Conservation (phyloP, 2,888 invertebrate genomes). For the Melolontha melolontha region DNA sequence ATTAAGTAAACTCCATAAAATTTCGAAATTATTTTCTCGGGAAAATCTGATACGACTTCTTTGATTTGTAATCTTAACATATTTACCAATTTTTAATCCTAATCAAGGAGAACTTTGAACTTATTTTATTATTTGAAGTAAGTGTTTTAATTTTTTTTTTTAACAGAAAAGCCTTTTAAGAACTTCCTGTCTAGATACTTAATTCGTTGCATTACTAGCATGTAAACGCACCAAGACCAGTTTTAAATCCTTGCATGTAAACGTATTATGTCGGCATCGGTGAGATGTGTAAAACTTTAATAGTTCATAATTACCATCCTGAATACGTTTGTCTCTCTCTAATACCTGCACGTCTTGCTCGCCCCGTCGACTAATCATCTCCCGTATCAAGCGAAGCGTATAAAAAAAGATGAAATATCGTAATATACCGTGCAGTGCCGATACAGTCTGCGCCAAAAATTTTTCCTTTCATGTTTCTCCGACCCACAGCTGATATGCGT, state of each 20-base stretch:
- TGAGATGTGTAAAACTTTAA: slow-evolving; percentile 55
- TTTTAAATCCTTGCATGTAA: slow-evolving; percentile 10
- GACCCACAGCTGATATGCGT: slow-evolving; percentile 2
- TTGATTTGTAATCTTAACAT: no score
- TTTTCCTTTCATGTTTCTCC: slow-evolving; percentile 31
- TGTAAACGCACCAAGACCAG: slow-evolving; percentile 12
- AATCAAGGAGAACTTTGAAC: no score
- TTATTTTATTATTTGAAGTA: no score
- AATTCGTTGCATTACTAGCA: background rate
- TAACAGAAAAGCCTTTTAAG: background rate
- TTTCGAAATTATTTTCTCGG: no score
- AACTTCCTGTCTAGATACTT: slow-evolving; percentile 5
- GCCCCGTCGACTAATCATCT: slow-evolving; percentile 49
- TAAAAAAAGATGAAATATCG: slow-evolving; percentile 44
- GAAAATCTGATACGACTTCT: no score
- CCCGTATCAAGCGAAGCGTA: slow-evolving; percentile 44
- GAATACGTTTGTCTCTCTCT: slow-evolving; percentile 46
- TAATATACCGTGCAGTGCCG: slow-evolving; percentile 41
- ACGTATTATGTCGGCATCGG: slow-evolving; percentile 25
- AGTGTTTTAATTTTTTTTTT: no score
- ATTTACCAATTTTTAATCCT: no score
- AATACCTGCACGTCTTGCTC: slow-evolving; percentile 44
- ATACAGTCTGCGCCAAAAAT: slow-evolving; percentile 43
- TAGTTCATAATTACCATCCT: slow-evolving; percentile 56
- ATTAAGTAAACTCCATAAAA: no score